Evolutionary conservation across 2,113 vertebrate species (phyloP), one percentile per base, ranked within the genome.

Genomic region (Nesoenas mayeri): DNA sequence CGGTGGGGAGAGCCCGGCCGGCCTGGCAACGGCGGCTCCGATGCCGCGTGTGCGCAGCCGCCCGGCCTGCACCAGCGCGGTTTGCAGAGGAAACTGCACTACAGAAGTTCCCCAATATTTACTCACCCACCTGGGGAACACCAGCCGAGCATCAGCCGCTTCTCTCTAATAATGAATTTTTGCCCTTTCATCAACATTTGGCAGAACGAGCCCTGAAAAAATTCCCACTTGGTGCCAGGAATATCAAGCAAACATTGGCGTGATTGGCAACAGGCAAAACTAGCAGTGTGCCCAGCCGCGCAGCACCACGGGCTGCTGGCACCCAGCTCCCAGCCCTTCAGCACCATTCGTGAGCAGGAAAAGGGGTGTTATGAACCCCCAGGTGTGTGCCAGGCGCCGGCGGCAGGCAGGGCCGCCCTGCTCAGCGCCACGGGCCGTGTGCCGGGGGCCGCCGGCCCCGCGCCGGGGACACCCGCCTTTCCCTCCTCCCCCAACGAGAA

Each of bases 141-240:
- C 62, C 67, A 69, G 88, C 65, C 50, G 6, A 75, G 67, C 84
- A 79, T 47, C 88, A 87, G 67, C 80, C 61, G 21, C 21, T 84
- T 50, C 88, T 65, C 77, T 78, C 91, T 20, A 81, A 87, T 65
- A 83, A 91, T 32, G 81, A 91, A 65, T 81, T 93, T 95, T 40
- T 94, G 65, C 70, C 74, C 78, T 93, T 93, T 93, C 81, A 86
- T 78, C 85, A 89, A 69, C 80, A 84, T 80, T 66, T 84, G 69
- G 58, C 85, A 89, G 81, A 94, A 73, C 44, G 66, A 84, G 81
- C 78, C 70, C 82, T 34, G n/a, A 72, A 47, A 87, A 79, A 70
- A 81, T 12, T 60, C 62, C 53, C 38, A 13, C 64, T 79, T 72
- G 83, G 61, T 56, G 85, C 57, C 85, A 79, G 70, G 71, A 93